Evolutionary conservation across 2,797 vertebrate species (phyloP), one percentile per base, ranked within the genome.

Genomic region (Amblyraja radiata): DNA sequence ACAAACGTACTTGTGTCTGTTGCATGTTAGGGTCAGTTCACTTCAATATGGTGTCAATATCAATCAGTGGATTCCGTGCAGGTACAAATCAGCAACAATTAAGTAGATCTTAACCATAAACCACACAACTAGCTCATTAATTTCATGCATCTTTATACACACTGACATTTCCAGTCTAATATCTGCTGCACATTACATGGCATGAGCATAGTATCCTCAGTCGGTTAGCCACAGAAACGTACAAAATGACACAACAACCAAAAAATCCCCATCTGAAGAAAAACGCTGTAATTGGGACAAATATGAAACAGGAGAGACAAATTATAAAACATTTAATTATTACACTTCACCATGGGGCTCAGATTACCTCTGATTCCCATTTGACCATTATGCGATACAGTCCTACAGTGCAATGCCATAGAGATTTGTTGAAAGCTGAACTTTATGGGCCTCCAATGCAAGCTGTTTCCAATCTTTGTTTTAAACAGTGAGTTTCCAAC

Each of bases 391-490:
- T 46, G 36, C 58, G 68, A 58, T 92, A 54, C 90, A 39, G 65
- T 92, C 25, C 73, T 88, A 36, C 61, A 23, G 73, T 76, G 71
- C 71, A 76, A 54, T 92, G 65, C 23, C 58, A 76, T 46, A n/a
- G 68, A 76, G 68, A 36, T 90, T 90, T 90, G 84, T 74, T 91
- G 68, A 76, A 0, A n/a, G 78, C 58, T 61, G 73, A 93, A 93
- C 94, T 94, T 95, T 95, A 95, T 94, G 94, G 95, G 95, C 95
- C 95, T 95, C 95, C 95, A 94, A 94, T 94, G 94, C 94, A 39
- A 95, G 95, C 96, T 96, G 96, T 95, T 95, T 96, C 95, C 95
- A 96, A 96, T 96, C 96, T 95, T 94, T 94, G 94, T 95, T 95
- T 96, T 94, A 95, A 94, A 95, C 95, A 95, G 94, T 95, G 94